These are phyloP conservation scores for Falco cherrug DNA, from an alignment of 2,797 vertebrate genomes.

Conservation along the genomic window DNA sequence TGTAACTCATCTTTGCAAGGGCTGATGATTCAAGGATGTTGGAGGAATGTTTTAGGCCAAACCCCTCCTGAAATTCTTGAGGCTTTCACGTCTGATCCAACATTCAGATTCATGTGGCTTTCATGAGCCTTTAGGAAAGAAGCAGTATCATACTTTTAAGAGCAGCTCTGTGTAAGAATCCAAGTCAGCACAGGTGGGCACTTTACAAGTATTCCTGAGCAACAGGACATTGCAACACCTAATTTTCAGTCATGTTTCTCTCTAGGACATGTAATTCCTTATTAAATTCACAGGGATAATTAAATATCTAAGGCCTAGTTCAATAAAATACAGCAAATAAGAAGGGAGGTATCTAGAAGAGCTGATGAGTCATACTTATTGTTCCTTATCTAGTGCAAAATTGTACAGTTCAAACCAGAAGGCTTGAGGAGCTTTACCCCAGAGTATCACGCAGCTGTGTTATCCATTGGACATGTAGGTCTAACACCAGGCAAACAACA, in stretches of 20 bases:
- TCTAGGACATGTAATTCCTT: not conserved
- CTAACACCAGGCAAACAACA: not conserved
- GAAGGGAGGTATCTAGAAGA: not conserved
- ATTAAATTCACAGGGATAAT: not conserved
- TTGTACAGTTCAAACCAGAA: not conserved
- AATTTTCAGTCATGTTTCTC: not conserved
- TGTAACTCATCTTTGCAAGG: not conserved
- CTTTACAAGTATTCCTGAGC: not conserved
- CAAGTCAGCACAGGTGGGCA: not conserved
- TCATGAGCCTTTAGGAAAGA: not conserved
- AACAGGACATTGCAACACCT: not conserved
- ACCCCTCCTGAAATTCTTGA: not conserved
- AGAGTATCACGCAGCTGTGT: rapidly evolving
- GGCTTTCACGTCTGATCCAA: not conserved
- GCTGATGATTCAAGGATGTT: not conserved
- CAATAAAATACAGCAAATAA: not conserved
- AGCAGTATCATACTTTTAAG: not conserved
- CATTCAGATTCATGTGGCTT: not conserved
- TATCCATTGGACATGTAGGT: not conserved
- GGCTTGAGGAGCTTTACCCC: not conserved
- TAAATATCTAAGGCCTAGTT: not conserved
- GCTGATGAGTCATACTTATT: not conserved
- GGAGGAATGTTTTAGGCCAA: not conserved
- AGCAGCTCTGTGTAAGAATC: not conserved
- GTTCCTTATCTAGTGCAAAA: not conserved